These are phyloP conservation scores for Saxicola maurus DNA, from an alignment of 2,797 vertebrate species.

Conservation along the genomic window DNA sequence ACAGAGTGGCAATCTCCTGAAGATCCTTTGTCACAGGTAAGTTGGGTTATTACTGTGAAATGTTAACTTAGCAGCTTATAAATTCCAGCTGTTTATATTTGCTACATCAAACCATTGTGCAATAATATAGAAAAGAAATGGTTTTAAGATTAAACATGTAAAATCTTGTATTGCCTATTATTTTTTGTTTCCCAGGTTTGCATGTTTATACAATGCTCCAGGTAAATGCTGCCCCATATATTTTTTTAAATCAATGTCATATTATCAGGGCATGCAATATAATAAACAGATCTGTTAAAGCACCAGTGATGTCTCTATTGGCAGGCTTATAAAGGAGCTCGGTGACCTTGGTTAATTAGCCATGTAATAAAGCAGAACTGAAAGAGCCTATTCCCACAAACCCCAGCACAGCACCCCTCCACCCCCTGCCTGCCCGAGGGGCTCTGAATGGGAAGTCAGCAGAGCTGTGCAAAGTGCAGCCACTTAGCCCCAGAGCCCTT, in stretches of 20 bases:
- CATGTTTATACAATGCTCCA: not conserved
- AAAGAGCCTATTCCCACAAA: conserved; percentile 77
- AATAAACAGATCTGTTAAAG: conserved; percentile 56
- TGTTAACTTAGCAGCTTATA: not conserved
- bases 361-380: conserved; percentile 82
- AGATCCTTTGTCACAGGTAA: conserved; percentile 3
- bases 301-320: conserved; percentile 54
- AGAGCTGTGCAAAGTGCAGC: conserved; percentile 38
- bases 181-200: not conserved
- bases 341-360: conserved; percentile 82
- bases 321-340: conserved; percentile 54
- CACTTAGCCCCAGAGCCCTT: conserved; percentile 47
- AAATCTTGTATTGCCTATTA: not conserved
- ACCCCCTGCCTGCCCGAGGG: conserved; percentile 52
- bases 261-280: not conserved
- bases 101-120: not conserved
- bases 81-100: not conserved
- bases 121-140: not conserved
- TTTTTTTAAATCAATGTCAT: not conserved
- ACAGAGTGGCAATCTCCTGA: not conserved
- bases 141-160: not conserved
- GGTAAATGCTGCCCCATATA: not conserved
- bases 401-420: conserved; percentile 63
- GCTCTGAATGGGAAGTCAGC: conserved; percentile 66
- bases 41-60: not conserved